A percentile compares a stretch with the other conserved stretches of the same genome.
These are phyloP conservation scores for Agriopis marginaria DNA, from an alignment of 2,888 invertebrate species.

Conservation along the genomic window DNA sequence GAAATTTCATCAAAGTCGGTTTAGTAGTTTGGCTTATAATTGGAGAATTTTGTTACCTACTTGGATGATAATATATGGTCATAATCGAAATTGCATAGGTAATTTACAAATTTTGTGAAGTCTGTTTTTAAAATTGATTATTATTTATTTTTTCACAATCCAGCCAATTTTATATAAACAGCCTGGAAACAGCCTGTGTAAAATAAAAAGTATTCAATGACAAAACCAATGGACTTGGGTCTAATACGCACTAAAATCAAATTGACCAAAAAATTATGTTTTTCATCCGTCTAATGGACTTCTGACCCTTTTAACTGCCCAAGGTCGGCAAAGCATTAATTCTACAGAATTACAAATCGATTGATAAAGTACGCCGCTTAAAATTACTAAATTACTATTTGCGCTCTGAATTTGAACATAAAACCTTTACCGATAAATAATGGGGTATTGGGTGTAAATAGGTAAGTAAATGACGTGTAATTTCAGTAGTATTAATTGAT, in stretches of 20 bases:
- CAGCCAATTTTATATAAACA: not conserved
- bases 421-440: not conserved
- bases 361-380: conserved; percentile 1
- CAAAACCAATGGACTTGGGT: not conserved
- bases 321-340: conserved; percentile 11
- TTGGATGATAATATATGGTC: too few relatives aligned
- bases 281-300: conserved; percentile 4
- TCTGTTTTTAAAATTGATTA: too few relatives aligned
- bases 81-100: too few relatives aligned
- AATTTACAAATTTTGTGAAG: too few relatives aligned
- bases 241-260: conserved; percentile 1
- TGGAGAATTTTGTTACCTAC: too few relatives aligned
- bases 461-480: not conserved
- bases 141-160: too few relatives aligned
- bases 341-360: not conserved
- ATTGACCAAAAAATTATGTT: conserved; percentile 3
- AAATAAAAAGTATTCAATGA: not conserved
- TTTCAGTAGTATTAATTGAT: not conserved
- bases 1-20: too few relatives aligned
- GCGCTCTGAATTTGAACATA: not conserved
- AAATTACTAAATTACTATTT: not conserved
- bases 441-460: not conserved
- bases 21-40: too few relatives aligned
- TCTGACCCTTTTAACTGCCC: conserved; percentile 16
- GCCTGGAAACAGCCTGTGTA: not conserved